Conservation (phyloP, 2,888 invertebrate genomes). For the Rotaria socialis region DNA sequence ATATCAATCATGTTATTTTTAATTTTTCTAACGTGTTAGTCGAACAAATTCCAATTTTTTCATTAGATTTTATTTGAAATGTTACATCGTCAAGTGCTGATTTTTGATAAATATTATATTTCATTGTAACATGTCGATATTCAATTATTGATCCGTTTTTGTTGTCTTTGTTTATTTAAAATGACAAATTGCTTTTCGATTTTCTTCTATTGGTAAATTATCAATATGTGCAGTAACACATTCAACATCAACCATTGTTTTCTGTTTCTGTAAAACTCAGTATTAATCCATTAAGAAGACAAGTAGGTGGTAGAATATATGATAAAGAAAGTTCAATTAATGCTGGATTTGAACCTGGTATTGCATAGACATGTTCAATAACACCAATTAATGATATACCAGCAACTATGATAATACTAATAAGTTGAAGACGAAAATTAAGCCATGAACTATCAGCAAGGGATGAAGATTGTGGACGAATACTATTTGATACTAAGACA, state of each 20-base stretch:
- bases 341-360: slow-evolving; percentile 55
- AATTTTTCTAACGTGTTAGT: no score
- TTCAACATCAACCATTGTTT: slow-evolving; percentile 88
- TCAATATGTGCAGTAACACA: slow-evolving; percentile 78
- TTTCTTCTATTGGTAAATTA: slow-evolving; percentile 53
- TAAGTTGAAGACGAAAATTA: slow-evolving; percentile 75
- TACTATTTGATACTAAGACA: slow-evolving; percentile 70
- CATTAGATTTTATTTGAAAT: slow-evolving; percentile 77
- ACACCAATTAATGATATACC: slow-evolving; percentile 40
- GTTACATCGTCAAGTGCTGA: slow-evolving; percentile 67
- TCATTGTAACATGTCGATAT: slow-evolving; percentile 48
- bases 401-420: slow-evolving; percentile 69
- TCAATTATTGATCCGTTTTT: slow-evolving; percentile 24
- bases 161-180: not conserved
- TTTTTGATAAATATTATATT: slow-evolving; percentile 65
- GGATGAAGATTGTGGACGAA: slow-evolving; percentile 76
- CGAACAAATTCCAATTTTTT: slow-evolving; percentile 73
- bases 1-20: no score
- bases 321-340: slow-evolving; percentile 86
- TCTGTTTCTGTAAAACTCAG: slow-evolving; percentile 89
- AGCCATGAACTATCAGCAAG: slow-evolving; percentile 81
- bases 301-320: slow-evolving; percentile 82
- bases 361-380: slow-evolving; percentile 39
- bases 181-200: not conserved
- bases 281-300: slow-evolving; percentile 76